Base-by-base conservation (phyloP, 2,113 vertebrate species). In the Nipponia nippon region DNA sequence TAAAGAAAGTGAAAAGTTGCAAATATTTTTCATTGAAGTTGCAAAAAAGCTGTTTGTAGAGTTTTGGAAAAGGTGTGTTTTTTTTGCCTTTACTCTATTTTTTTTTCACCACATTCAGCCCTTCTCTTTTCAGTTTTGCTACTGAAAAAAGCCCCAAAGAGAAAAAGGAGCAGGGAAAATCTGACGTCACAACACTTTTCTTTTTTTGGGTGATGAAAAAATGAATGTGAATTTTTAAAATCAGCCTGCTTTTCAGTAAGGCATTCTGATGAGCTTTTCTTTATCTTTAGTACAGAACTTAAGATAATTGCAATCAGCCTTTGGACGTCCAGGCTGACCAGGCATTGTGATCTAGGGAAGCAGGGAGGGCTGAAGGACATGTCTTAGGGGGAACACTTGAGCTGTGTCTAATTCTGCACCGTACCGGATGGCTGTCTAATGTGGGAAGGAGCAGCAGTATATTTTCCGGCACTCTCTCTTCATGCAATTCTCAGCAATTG, bases 131-230 rank as follows among this genome's bases (percentile, higher is more conserved):
- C 40, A n/a, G 16, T 32, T 69, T 70, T 65, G 49, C 20, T 61
- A 3, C 23, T n/a, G 11, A 44, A 22, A 38, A 65, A 10, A 23
- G 1, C 7, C 19, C 18, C 15, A 16, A 29, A 71, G 11, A 10
- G 52, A 55, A 65, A 75, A 73, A 7, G 19, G 34, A 77, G 6
- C 3, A 29, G 26, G 9, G n/a, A 13, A 81, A 81, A 66, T 11
- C 9, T 78, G 36, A 30, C 2, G 32, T 56, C 9, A 19, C 3
- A 5, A 12, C 2, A 6, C 6, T 4, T 21, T 23, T 13, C 8
- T 52, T 22, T 76, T 34, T 25, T 17, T 7, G 9, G 1, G 4
- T 15, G 6, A 52, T 61, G n/a, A 69, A 80, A 10, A 47, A 67
- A 47, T 7, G 5, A 34, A 23, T 15, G 7, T 50, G 12, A 34